phyloP scores from a whole-genome alignment of 2,797 vertebrate species.

The Oreonectes daqikongensis region DNA sequence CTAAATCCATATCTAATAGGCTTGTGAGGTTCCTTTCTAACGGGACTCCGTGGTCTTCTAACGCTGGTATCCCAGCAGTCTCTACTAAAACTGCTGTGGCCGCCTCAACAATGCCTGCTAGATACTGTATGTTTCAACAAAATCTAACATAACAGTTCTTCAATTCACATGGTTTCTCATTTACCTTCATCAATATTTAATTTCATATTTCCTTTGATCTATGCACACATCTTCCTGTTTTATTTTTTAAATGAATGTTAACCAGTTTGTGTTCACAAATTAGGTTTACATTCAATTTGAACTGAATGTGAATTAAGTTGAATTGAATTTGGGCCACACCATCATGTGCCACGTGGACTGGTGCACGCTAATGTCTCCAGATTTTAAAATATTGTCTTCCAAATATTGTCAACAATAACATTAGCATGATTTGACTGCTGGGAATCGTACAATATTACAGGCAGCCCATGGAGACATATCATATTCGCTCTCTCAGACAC shows the following conservation, averaged over 20 bases:
- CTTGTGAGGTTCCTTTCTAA: conserved; percentile 14
- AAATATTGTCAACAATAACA: conserved; percentile 47
- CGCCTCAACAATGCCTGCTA: neutral
- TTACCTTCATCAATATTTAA: neutral
- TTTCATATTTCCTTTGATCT: conserved; percentile 6
- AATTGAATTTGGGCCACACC: neutral
- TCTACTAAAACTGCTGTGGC: conserved; percentile 6
- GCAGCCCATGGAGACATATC: conserved; percentile 44
- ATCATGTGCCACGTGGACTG: neutral
- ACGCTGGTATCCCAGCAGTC: conserved; percentile 11
- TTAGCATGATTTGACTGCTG: conserved; percentile 51
- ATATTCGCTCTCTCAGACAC: conserved; percentile 31
- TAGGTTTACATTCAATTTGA: neutral
- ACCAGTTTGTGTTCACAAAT: neutral
- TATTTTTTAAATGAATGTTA: neutral
- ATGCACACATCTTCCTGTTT: neutral
- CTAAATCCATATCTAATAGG: conserved; percentile 44
- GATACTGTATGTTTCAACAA: neutral
- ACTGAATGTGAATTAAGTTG: neutral
- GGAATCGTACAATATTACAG: conserved; percentile 42
- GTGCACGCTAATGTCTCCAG: conserved; percentile 12
- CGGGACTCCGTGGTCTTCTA: conserved; percentile 31
- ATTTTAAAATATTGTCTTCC: conserved; percentile 21
- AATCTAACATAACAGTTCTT: neutral
- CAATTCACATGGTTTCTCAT: neutral